Base-by-base conservation (phyloP, 2,888 invertebrate genomes). In the Cosmorhoe ocellata region DNA sequence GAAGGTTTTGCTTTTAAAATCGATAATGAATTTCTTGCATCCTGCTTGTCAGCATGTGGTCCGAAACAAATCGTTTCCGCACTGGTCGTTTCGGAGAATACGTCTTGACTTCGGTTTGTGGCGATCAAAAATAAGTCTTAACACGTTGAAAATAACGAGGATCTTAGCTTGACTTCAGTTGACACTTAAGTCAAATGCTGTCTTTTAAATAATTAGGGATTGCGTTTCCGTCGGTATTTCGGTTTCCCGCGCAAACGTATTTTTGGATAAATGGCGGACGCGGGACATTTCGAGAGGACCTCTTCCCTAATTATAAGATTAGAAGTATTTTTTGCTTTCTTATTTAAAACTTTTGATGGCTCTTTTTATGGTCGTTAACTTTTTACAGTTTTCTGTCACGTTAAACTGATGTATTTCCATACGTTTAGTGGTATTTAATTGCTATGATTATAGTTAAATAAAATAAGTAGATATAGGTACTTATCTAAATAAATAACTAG, bases 51-150 rank as follows among this genome's bases (percentile, higher is more conserved):
- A 84, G 76, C 86, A 78, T 84, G 84, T 77, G 84, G 78, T 76
- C 77, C 81, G 81, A 83, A 84, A 88, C 84, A 82, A 86, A 88
- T 88, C 84, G 85, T 81, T 87, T 88, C 88, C 87, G 79, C 64
- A 73, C 74, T 53, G 58, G 53, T 46, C 40, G 28, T 34, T 42
- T 14, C 8, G 8, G 26, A 6, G 7, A 42, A 39, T 45, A 56
- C 51, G 54, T 39, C 41, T 28, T 52, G 49, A 28, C 13, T 34
- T 37, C 11, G n/a, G 9, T 26, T 12, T 30, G 0, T 9, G 1
- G 7, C 0, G 4, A 54, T 9, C 8, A 1, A 67, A 61, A 52
- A 42, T 58, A 9, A 6, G 33, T 53, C 49, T 50, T 76, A 67
- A 13, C 0, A 0, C 0, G 0, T 0, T 0, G 0, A 0, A 0